These are phyloP conservation scores for Denticeps clupeoides DNA, from an alignment of 2,797 vertebrate genomes.

Conservation along the genomic window DNA sequence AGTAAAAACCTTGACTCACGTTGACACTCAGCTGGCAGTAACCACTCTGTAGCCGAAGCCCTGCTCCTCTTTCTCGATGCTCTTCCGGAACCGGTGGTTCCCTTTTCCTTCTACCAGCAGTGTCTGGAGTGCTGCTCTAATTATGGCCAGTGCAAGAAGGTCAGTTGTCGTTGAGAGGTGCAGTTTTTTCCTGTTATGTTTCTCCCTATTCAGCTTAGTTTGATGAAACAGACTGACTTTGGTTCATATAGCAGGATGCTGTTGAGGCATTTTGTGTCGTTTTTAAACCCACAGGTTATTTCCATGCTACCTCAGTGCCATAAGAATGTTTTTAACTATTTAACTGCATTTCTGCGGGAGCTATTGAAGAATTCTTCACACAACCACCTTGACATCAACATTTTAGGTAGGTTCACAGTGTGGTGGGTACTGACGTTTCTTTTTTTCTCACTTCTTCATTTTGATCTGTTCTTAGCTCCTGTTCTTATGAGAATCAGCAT, in stretches of 20 bases:
- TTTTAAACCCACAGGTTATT: slow-evolving; percentile 71
- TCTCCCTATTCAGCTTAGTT: no score
- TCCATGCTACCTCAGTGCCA: slow-evolving; percentile 74
- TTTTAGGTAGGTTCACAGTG: slow-evolving; percentile 70
- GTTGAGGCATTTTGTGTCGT: no score
- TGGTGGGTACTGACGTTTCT: not conserved
- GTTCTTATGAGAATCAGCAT: not conserved
- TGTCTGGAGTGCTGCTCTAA: slow-evolving; percentile 57
- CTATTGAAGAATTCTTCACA: slow-evolving; percentile 74
- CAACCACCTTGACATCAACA: slow-evolving; percentile 79
- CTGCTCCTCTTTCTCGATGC: slow-evolving; percentile 89
- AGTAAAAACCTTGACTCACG: slow-evolving; percentile 48
- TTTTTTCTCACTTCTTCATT: slow-evolving; percentile 19
- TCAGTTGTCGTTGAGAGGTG: no score
- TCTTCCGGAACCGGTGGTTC: slow-evolving; percentile 86
- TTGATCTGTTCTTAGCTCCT: not conserved
- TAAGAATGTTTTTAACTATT: slow-evolving; percentile 84
- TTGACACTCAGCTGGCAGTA: slow-evolving; percentile 70
- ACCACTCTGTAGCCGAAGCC: slow-evolving; percentile 89
- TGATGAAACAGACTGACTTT: no score
- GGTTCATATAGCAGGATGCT: no score
- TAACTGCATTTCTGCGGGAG: slow-evolving; percentile 84
- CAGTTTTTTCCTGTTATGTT: not conserved
- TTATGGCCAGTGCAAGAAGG: slow-evolving; percentile 70
- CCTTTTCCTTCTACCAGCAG: slow-evolving; percentile 65